Evolutionary conservation across 2,888 invertebrate species (phyloP), one percentile per base, ranked within the genome.

Genomic region (Xestia rhomboidea): DNA sequence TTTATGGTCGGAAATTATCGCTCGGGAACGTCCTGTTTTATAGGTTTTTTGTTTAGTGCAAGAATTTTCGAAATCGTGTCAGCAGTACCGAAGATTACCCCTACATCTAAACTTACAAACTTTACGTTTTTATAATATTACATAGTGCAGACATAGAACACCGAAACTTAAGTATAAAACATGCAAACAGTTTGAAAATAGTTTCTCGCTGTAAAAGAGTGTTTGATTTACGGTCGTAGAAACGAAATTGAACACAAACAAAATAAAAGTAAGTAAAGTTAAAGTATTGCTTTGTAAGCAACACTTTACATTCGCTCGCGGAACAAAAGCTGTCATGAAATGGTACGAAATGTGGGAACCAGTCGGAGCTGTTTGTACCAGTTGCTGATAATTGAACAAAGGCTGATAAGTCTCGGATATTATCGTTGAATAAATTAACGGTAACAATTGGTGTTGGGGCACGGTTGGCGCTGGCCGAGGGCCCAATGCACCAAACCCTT

Each of bases 401-500:
- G 84, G 87, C 82, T 85, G 86, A 87, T 88, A 88, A 86, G 85
- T 82, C 87, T 84, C 83, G 79, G 84, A 81, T 89, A 91, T 89
- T 89, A 91, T 89, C 85, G 85, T 86, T 83, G 90, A 89, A 90
- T 90, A 92, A 92, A 92, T 94, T 95, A 95, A 94, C 93, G 94
- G 95, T 95, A 94, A 94, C 95, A 94, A 95, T 93, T 93, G 89
- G 94, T 90, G 93, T 89, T 90, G 72, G 85, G 91, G 91, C 78
- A 87, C 90, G 93, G 93, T 89, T 79, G 87, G 86, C 81, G 82
- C 82, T 92, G 93, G 92, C 92, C 89, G 88, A 91, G 92, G 92
- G 91, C 92, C 91, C 91, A 91, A 75, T 94, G 93, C 94, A 93
- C 90, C 91, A 91, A 89, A 82, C 79, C 82, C 82, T 80, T 83